Conservation (phyloP, 2,888 invertebrate genomes). For the Hipparchia semele region DNA sequence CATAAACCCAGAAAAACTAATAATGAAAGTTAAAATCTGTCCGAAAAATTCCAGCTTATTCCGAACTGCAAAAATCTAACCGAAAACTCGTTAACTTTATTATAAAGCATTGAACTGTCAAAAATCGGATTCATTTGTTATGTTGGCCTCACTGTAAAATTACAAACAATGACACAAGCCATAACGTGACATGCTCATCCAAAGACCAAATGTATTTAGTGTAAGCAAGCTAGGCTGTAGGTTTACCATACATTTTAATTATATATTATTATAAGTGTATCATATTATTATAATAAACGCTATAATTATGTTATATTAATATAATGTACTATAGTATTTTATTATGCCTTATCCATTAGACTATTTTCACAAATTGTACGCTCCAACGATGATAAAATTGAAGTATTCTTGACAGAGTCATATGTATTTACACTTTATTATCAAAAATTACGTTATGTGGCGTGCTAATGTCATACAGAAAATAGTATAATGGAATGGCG, state of each 20-base stretch:
- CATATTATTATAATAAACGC: conserved; percentile 49
- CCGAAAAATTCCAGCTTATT: neutral
- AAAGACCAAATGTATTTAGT: conserved; percentile 82
- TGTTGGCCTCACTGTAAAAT: conserved; percentile 44
- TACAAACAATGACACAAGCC: conserved; percentile 75
- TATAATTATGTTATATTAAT: conserved; percentile 54
- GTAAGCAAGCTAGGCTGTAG: conserved; percentile 75
- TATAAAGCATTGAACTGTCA: conserved; percentile 5
- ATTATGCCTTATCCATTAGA: neutral
- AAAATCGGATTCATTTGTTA: conserved; percentile 5
- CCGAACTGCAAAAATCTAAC: neutral
- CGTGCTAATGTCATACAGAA: neutral
- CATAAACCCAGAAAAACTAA: neutral
- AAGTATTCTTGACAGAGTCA: neutral
- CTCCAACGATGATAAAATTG: neutral
- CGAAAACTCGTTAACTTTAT: neutral
- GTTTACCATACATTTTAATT: conserved; percentile 58
- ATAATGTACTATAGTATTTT: conserved; percentile 38
- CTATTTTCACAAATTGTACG: conserved; percentile 44
- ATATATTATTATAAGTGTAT: conserved; percentile 56
- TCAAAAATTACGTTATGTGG: neutral
- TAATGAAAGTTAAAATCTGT: neutral
- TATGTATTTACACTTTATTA: neutral
- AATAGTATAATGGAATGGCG: neutral
- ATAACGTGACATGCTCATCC: conserved; percentile 81